phyloP scores from a whole-genome alignment of 2,113 vertebrate genomes.

The Chelonoidis abingdonii region DNA sequence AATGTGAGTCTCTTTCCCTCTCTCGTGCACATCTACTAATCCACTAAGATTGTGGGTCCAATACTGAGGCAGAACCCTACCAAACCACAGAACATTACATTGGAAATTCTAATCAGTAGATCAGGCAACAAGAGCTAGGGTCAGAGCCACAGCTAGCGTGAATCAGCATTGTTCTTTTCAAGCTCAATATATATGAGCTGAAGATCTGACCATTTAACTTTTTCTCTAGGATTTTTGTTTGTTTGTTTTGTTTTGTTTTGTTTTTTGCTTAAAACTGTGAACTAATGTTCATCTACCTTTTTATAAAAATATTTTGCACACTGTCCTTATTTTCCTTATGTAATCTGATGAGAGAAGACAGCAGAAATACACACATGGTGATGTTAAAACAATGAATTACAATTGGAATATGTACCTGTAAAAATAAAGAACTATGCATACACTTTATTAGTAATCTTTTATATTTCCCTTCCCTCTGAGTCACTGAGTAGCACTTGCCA shows the following conservation, averaged over 20 bases:
- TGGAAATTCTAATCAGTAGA: neutral
- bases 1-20: neutral
- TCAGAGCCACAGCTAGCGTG: neutral
- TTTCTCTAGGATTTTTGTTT: neutral
- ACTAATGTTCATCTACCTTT: neutral
- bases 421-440: neutral
- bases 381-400: neutral
- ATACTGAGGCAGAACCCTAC: neutral
- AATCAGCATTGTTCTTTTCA: accelerated
- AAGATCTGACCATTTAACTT: neutral
- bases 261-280: neutral
- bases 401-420: neutral
- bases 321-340: neutral
- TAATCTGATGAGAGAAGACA: neutral
- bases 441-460: neutral
- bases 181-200: neutral
- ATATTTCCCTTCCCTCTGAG: neutral
- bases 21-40: neutral
- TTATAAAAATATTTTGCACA: neutral
- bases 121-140: neutral
- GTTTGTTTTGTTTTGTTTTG: neutral
- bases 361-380: neutral
- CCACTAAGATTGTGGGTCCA: neutral
- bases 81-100: neutral
- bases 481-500: accelerated